Base-by-base conservation (phyloP, 30 jellyfish, hydroid and myxozoan species). In the Aurelia aurita region DNA sequence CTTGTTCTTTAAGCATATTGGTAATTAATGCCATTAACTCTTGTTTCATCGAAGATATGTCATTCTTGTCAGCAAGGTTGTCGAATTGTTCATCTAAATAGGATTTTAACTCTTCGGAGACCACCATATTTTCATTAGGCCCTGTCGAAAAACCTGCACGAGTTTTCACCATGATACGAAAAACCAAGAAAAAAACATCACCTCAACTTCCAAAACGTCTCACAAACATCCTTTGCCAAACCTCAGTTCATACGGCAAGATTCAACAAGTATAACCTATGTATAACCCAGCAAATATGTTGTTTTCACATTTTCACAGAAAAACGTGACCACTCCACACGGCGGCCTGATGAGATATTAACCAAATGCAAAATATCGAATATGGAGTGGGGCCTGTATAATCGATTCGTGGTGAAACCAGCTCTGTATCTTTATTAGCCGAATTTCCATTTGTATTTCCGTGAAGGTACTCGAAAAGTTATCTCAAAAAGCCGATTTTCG, bases 101-200 rank as follows among this genome's bases (percentile, higher is more conserved):
- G 23, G 69, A 58, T 58, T 58, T 58, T 58, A 58, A 58, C 23
- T 58, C 69, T 58, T 58, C 69, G 69, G 69, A 58, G n/a, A 58
- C 69, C 69, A 58, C n/a, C 69, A 58, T 58, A 58, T 58, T 58
- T 58, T 58, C 69, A 58, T 58, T 58, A 58, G 69, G 69, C 69
- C 69, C 69, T 58, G 69, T 31, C 69, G 69, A 58, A 18, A 31
- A 58, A 58, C 69, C 69, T 58, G 69, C 69, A 58, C 69, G 69
- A 27, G 69, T 58, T 58, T 58, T 58, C 23, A 58, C 69, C 69
- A 58, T 58, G 23, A 31, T 31, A 58, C 69, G 23, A 58, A 58
- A 58, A 58, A n/a, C n/a, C n/a, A n/a, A n/a, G n/a, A n/a, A n/a
- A n/a, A n/a, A n/a, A 58, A 18, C 69, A 58, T 58, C 23, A 58